Evolutionary conservation across 2,888 invertebrate genomes (phyloP).

Genomic region (Ptycholaimellus sp.): DNA sequence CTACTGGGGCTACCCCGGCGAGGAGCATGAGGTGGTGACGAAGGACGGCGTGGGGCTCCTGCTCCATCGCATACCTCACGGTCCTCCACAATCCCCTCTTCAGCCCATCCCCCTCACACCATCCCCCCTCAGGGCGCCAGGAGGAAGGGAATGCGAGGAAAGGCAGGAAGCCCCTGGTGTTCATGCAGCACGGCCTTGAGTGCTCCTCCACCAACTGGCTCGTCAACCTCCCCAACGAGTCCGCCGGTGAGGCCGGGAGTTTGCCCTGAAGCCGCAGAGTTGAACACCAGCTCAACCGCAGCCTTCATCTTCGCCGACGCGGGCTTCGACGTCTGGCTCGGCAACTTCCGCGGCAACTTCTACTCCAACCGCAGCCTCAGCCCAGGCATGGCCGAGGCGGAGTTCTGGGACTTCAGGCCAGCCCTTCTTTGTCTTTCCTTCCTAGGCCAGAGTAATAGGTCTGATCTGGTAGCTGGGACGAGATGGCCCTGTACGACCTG

Average conservation of each 20-base stretch:
- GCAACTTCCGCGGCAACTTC: slow-evolving; percentile 55
- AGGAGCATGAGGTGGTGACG: slow-evolving; percentile 30
- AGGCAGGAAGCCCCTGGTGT: slow-evolving; percentile 9
- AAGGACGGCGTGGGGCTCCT: slow-evolving; percentile 58
- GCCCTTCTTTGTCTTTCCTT: background rate
- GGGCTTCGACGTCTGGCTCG: slow-evolving; percentile 52
- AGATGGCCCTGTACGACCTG: slow-evolving; percentile 57
- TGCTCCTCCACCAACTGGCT: slow-evolving; percentile 13
- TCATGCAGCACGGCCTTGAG: slow-evolving; percentile 54
- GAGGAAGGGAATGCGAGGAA: background rate
- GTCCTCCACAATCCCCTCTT: slow-evolving; percentile 24
- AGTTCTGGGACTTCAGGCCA: slow-evolving; percentile 15
- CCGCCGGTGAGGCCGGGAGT: slow-evolving; percentile 1
- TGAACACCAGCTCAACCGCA: slow-evolving; percentile 4
- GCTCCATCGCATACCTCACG: slow-evolving; percentile 48
- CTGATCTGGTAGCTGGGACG: slow-evolving; percentile 55
- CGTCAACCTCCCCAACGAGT: slow-evolving; percentile 13
- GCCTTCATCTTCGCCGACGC: slow-evolving; percentile 26
- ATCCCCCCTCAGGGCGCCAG: background rate
- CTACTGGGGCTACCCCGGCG: slow-evolving; percentile 27
- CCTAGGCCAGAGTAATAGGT: too few species aligned
- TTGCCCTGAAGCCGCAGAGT: background rate
- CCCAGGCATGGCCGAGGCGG: slow-evolving; percentile 21
- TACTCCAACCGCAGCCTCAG: slow-evolving; percentile 44
- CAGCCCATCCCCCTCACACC: too few species aligned